Evolutionary conservation across 2,888 invertebrate genomes (phyloP), one percentile per base, ranked within the genome.

Genomic region (Eugnorisma glareosa): DNA sequence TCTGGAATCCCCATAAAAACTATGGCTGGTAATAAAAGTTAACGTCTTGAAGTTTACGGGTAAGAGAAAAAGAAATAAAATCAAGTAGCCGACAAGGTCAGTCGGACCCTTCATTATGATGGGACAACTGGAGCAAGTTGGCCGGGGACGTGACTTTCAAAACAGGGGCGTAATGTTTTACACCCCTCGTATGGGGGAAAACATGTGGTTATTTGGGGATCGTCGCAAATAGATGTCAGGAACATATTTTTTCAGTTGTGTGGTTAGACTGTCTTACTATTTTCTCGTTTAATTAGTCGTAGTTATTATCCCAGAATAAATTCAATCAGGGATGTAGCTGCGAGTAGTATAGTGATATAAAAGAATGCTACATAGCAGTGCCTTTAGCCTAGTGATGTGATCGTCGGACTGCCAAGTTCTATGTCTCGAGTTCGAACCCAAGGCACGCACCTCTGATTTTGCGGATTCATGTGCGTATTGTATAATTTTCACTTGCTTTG

Each of bases 71-170:
- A 73, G 64, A 76, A 81, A 86, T 84, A 88, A 86, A 88, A 82
- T 86, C 82, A 83, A 89, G 86, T 84, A 82, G 77, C 80, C 67
- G 69, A 70, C 79, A 82, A 88, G 88, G 89, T 85, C 89, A 86
- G 45, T 57, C 24, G 67, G 85, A 77, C 80, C 81, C 74, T 85
- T 77, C 77, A 79, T 86, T 86, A 81, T 88, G 74, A 88, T 71
- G 67, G 75, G 78, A 81, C 83, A 69, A 54, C 68, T 45, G 76
- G 67, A 73, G 67, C 67, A 85, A 83, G 76, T 85, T 77, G 37
- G 48, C 54, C 28, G 31, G 66, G 71, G 73, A 87, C 84, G 81
- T 88, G 84, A 85, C 84, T 83, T 73, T 70, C 64, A 80, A 80
- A 84, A 84, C 72, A 80, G 73, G 67, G 77, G 11, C 35, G 76